A percentile compares a stretch with the other conserved stretches of the same genome.
Conservation (phyloP, 2,113 vertebrate species). For the Carlito syrichta region DNA sequence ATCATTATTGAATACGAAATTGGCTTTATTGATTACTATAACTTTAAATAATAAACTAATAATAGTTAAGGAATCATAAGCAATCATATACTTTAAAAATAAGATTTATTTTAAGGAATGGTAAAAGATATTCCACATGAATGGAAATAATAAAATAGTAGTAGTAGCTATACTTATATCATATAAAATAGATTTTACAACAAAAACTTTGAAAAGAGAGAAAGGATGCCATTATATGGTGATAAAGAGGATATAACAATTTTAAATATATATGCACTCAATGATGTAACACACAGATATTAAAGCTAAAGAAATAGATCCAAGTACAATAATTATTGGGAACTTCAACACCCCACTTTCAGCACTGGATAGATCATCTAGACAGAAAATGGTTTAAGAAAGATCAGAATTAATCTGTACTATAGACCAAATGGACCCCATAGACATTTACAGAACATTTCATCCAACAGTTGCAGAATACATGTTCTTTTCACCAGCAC, state of each 20-base stretch:
- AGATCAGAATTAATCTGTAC: background rate
- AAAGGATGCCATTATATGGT: background rate
- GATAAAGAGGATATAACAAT: background rate
- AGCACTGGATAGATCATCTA: background rate
- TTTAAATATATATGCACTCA: background rate
- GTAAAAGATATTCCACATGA: background rate
- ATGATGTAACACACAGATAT: background rate
- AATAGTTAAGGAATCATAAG: background rate
- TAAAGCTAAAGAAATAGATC: background rate
- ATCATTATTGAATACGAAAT: conserved; percentile 7
- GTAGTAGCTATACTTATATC: background rate
- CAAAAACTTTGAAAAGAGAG: background rate
- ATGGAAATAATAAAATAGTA: background rate
- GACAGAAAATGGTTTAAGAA: background rate
- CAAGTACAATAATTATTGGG: background rate
- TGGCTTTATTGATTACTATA: background rate
- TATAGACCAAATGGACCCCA: background rate
- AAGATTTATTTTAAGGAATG: background rate
- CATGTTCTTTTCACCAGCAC: background rate
- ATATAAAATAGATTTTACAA: background rate
- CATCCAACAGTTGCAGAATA: background rate
- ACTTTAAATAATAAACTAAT: conserved; percentile 14
- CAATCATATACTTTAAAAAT: conserved; percentile 16
- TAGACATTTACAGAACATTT: background rate
- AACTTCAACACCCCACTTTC: background rate